Conservation (phyloP, 2,113 vertebrate genomes). For the Ursus arctos region DNA sequence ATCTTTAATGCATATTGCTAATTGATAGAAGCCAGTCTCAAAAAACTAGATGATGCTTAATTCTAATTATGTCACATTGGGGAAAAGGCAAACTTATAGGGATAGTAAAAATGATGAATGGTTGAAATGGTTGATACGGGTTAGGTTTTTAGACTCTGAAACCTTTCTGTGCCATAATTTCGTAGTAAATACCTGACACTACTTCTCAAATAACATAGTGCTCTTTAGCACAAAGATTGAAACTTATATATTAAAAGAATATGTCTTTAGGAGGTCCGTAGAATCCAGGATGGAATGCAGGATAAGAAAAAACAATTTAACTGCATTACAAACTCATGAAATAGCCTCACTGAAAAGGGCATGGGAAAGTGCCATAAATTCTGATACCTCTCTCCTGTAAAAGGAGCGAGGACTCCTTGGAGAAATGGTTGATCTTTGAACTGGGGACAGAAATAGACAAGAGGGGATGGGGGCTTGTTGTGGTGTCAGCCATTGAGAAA, state of each 20-base stretch:
- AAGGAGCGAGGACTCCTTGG: neutral
- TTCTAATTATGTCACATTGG: neutral
- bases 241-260: neutral
- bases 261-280: neutral
- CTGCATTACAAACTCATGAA: neutral
- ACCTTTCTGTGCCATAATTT: neutral
- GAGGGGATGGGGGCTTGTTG: too few species aligned
- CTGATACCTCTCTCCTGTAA: neutral
- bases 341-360: neutral
- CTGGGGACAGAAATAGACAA: neutral
- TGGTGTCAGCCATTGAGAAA: neutral
- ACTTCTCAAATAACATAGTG: neutral
- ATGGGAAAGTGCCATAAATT: neutral
- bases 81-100: neutral
- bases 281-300: neutral
- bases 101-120: neutral
- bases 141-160: neutral
- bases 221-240: neutral
- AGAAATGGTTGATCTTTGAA: neutral
- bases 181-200: neutral
- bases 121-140: neutral
- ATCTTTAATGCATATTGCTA: neutral
- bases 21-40: neutral
- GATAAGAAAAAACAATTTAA: neutral
- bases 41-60: neutral